A percentile compares a stretch with the other conserved stretches of the same genome.
phyloP scores from a whole-genome alignment of 2,113 vertebrate species.

The Anhinga rufa region DNA sequence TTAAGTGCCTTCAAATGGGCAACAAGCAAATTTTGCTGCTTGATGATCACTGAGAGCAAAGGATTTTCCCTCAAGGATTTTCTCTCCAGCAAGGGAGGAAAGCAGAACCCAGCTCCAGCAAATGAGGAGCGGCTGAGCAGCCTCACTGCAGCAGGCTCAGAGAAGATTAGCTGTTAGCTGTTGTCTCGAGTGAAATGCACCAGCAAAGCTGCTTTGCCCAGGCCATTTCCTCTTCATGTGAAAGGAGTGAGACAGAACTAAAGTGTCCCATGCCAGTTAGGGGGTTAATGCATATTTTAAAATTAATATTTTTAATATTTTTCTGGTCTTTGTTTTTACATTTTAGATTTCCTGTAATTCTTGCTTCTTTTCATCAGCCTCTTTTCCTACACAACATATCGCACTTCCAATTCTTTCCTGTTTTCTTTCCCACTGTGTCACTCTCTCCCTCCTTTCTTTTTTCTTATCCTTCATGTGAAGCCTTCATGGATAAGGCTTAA shows the following conservation, averaged over 20 bases:
- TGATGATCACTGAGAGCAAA: neutral
- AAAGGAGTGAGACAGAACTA: neutral
- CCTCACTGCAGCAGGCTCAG: accelerated
- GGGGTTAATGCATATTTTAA: neutral
- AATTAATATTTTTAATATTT: neutral
- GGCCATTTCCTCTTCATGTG: neutral
- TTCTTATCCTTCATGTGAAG: neutral
- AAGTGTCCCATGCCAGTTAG: neutral
- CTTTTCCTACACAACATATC: accelerated
- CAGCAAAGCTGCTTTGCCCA: neutral
- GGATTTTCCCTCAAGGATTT: neutral
- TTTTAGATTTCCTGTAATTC: neutral
- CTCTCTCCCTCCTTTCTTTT: neutral
- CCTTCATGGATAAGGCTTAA: neutral
- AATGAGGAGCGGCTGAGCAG: neutral
- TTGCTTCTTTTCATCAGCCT: neutral
- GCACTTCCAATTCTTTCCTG: neutral
- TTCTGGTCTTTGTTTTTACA: neutral
- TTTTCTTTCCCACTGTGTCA: neutral
- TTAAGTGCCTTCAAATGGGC: neutral
- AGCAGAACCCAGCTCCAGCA: neutral
- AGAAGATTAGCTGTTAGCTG: neutral
- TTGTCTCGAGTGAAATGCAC: neutral
- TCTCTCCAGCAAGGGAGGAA: neutral
- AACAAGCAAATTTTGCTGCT: neutral